Evolutionary conservation across 2,797 vertebrate species (phyloP).

Genomic region (Sandelia bainsii): DNA sequence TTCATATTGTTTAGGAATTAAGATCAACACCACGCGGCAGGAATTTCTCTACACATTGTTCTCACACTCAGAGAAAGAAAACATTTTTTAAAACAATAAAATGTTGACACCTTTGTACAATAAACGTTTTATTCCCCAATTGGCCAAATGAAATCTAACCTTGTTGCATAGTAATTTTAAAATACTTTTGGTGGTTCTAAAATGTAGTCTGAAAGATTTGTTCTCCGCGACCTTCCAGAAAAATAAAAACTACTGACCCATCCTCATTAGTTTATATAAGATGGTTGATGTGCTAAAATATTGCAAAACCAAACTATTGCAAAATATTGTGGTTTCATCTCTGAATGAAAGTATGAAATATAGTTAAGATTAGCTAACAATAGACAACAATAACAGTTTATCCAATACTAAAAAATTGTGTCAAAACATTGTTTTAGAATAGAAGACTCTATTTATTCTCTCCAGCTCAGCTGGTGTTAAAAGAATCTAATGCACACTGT

Average conservation of each 20-base stretch:
- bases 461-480: constrained; percentile 12
- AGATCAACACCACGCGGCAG: constrained; percentile 17
- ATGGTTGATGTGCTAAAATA: background rate
- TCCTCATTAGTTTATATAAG: background rate
- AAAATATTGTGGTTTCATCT: constrained; percentile 31
- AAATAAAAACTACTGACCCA: constrained; percentile 2
- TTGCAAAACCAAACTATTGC: background rate
- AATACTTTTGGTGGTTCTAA: constrained; percentile 14
- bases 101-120: background rate
- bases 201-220: constrained; percentile 4
- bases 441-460: constrained; percentile 1
- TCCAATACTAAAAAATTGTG: constrained; percentile 13
- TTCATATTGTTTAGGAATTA: background rate
- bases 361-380: constrained; percentile 10
- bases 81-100: background rate
- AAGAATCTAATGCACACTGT: background rate
- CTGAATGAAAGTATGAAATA: constrained; percentile 36
- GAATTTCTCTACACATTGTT: constrained; percentile 1
- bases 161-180: constrained; percentile 14
- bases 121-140: background rate
- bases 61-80: background rate
- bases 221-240: constrained; percentile 7
- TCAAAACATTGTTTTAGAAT: constrained; percentile 10
- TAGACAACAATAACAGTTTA: constrained; percentile 15
- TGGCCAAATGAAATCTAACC: background rate